Evolutionary conservation across 1,140 invertebrate species (phyloP).

Genomic region (Laodelphax striatellus): DNA sequence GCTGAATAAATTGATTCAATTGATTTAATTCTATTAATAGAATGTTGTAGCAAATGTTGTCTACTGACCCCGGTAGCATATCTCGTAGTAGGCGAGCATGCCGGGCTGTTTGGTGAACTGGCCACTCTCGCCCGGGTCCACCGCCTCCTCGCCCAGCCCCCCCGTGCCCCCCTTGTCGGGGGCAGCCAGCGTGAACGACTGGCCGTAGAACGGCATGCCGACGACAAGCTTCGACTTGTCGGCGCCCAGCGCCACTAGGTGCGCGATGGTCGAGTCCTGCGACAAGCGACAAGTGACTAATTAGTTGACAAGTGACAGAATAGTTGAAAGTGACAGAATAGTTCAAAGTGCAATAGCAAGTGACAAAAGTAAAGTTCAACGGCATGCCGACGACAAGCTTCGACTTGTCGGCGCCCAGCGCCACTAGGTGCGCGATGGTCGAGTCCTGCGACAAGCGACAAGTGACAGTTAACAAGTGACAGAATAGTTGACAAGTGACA

Average conservation of each 20-base stretch:
- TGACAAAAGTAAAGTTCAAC: no score
- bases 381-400: constrained; percentile 80
- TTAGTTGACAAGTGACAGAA: no score
- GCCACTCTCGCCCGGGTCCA: constrained; percentile 62
- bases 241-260: constrained; percentile 57
- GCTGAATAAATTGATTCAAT: no score
- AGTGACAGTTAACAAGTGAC: no score
- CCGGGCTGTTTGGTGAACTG: constrained; percentile 79
- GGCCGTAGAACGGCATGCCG: constrained; percentile 82
- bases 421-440: constrained; percentile 58
- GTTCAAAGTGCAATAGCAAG: no score
- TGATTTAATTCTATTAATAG: no score
- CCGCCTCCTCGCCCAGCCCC: constrained; percentile 39
- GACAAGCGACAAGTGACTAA: constrained; percentile 19
- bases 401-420: constrained; percentile 57
- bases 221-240: constrained; percentile 68
- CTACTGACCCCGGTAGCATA: constrained; percentile 57
- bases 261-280: constrained; percentile 67
- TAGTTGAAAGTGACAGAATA: no score
- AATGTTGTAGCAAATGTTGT: no score
- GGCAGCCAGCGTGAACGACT: constrained; percentile 58
- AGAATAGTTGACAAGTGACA: no score
- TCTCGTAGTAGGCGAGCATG: constrained; percentile 82
- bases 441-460: constrained; percentile 48
- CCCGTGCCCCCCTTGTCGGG: constrained; percentile 38